Base-by-base conservation (phyloP, 2,113 vertebrate species). In the Anoplopoma fimbria region DNA sequence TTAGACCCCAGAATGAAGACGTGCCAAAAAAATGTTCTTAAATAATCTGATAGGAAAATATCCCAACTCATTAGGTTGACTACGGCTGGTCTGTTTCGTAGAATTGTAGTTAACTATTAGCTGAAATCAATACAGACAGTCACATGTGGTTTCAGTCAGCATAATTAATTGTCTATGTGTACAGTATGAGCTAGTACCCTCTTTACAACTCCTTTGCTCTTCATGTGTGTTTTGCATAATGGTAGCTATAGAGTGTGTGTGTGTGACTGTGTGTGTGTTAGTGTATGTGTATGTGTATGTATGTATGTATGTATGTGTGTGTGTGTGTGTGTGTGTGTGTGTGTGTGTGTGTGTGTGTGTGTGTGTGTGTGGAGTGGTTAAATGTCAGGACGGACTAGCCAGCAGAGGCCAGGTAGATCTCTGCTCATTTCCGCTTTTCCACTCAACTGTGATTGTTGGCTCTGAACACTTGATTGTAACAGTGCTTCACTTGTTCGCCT, bases 391-490 rank as follows among this genome's bases (percentile, higher is more conserved):
- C 64, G 60, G 57, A 60, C 4, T 40, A 40, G 53, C 27, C 58
- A 60, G 74, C 45, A 58, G 63, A 79, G 69, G 77, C 45, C 65
- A 75, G 77, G 60, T 63, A 38, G 42, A 77, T 49, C 31, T 58
- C 58, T 71, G 42, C 69, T 77, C 33, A 61, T 49, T 40, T 25
- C 47, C 33, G 36, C 84, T 85, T 79, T 33, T 83, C 58, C 55
- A 84, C 71, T 87, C 68, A 55, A 82, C 71, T 67, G 33, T 51
- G 60, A 69, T 69, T 38, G 62, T 69, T 72, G 51, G 51, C 83
- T 84, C 77, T 78, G 71, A 36, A 69, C 82, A 85, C 84, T 88
- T 89, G 67, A 89, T 72, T 80, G 23, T 77, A 78, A 65, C 62
- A 81, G 72, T 65, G 65, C 81, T 88, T 79, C 76, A 75, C 69